Percentiles rank a stretch among this genome's conserved stretches.
Conservation (phyloP, 2,797 vertebrate genomes). For the Numenius phaeopus region DNA sequence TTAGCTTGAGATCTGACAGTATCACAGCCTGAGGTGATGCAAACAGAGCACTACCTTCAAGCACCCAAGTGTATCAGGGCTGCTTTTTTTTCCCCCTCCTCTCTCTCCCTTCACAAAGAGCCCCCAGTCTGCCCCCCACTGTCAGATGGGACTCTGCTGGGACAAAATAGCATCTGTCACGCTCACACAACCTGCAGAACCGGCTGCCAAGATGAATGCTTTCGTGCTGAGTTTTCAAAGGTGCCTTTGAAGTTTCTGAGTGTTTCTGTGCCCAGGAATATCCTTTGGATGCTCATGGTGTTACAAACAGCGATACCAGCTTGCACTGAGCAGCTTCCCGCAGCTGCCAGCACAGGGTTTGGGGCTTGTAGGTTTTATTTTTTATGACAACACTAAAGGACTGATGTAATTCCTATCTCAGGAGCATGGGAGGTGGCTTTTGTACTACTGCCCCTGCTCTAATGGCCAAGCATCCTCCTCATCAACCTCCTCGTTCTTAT, state of each 20-base stretch:
- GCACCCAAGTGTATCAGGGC: not conserved
- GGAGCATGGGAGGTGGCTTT: not conserved
- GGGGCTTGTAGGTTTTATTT: not conserved
- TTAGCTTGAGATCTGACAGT: not conserved
- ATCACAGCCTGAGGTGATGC: not conserved
- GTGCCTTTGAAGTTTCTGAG: conserved; percentile 1
- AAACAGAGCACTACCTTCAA: not conserved
- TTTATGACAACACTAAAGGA: not conserved
- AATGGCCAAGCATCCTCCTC: not conserved
- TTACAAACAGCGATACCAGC: not conserved
- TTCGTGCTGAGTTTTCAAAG: conserved; percentile 28
- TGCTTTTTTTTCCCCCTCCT: not conserved
- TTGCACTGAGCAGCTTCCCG: not conserved
- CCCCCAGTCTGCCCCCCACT: not conserved
- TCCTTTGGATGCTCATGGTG: not conserved
- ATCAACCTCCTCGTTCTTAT: not conserved
- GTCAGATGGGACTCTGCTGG: not conserved
- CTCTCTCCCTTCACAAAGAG: not conserved
- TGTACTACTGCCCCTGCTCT: not conserved
- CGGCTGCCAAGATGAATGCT: not conserved
- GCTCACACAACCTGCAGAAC: not conserved
- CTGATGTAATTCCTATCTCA: not conserved
- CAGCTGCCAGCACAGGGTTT: not conserved
- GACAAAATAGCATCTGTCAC: conserved; percentile 30
- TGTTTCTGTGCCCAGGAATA: not conserved